Conservation (phyloP, 1,140 invertebrate species). For the Aphidius gifuensis region DNA sequence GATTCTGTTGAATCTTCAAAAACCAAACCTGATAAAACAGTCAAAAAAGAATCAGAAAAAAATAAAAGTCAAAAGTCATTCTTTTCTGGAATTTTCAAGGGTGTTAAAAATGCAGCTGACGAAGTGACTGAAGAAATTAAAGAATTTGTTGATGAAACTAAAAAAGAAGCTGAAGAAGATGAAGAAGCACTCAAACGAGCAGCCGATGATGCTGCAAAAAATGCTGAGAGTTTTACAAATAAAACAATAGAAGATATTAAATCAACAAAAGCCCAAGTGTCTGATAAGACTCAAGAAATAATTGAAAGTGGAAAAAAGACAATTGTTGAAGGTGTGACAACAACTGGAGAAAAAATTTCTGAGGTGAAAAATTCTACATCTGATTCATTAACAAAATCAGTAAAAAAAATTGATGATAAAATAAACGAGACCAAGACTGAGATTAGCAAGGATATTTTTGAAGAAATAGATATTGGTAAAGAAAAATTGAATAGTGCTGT, state of each 20-base stretch:
- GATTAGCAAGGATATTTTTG: not conserved
- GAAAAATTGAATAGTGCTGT: not conserved
- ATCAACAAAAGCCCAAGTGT: slow-evolving; percentile 28
- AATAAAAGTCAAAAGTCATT: slow-evolving; percentile 26
- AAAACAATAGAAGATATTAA: slow-evolving; percentile 26
- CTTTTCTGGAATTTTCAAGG: slow-evolving; percentile 32
- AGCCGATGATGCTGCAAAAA: not conserved
- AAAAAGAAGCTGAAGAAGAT: slow-evolving; percentile 28
- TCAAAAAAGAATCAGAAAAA: slow-evolving; percentile 27
- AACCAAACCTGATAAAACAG: slow-evolving; percentile 23
- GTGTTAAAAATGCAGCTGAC: slow-evolving; percentile 34
- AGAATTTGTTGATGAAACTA: slow-evolving; percentile 29
- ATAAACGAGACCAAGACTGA: not conserved
- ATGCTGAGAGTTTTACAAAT: slow-evolving; percentile 16
- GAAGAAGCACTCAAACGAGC: not conserved
- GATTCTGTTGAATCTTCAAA: slow-evolving; percentile 15
- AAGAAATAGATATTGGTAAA: not conserved
- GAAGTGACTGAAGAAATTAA: slow-evolving; percentile 28
- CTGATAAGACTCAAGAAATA: not conserved
- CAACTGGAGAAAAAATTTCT: slow-evolving; percentile 1
- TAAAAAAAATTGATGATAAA: slow-evolving; percentile 2
- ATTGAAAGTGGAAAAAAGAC: slow-evolving; percentile 3
- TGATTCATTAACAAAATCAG: slow-evolving; percentile 7
- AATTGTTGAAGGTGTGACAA: not conserved
- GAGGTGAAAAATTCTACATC: not conserved